Conservation (phyloP, 2,113 vertebrate genomes). For the Stegastes partitus region DNA sequence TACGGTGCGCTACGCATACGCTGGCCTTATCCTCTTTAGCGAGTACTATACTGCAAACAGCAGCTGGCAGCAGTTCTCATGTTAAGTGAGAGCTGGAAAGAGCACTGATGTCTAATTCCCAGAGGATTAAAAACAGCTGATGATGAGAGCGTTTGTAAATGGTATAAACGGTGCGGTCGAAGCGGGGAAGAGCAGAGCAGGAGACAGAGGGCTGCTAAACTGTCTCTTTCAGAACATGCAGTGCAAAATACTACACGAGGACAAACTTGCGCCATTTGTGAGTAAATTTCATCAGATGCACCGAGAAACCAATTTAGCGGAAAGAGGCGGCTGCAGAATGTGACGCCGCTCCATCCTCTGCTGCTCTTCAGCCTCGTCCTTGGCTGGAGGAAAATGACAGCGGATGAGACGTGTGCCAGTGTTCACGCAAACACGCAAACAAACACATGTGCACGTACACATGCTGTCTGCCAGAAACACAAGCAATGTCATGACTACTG, state of each 20-base stretch:
- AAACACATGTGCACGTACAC: not conserved
- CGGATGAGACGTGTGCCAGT: conserved; percentile 1
- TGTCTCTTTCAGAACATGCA: not conserved
- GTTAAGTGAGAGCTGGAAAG: conserved; percentile 3
- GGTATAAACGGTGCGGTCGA: not conserved
- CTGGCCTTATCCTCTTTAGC: conserved; percentile 4
- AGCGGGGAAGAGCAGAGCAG: not conserved
- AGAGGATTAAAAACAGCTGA: conserved; percentile 49
- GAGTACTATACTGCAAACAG: not conserved
- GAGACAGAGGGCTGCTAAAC: not conserved
- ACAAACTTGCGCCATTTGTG: not conserved
- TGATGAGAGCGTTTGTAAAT: conserved; percentile 12
- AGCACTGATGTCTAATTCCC: conserved; percentile 30
- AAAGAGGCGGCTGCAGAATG: not conserved
- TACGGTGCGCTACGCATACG: not conserved
- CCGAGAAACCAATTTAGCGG: not conserved
- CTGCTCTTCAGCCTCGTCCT: conserved; percentile 7
- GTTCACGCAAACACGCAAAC: not conserved
- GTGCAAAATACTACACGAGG: not conserved
- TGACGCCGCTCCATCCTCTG: not conserved
- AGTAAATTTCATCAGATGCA: not conserved
- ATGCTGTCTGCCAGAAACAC: not conserved
- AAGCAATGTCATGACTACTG: conserved; percentile 17
- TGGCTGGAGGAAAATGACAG: conserved; percentile 8
- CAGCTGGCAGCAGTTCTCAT: conserved; percentile 27